A percentile compares a stretch with the other conserved stretches of the same genome.
Conservation (phyloP, 2,888 invertebrate genomes). For the Blastobasis lacticolella region DNA sequence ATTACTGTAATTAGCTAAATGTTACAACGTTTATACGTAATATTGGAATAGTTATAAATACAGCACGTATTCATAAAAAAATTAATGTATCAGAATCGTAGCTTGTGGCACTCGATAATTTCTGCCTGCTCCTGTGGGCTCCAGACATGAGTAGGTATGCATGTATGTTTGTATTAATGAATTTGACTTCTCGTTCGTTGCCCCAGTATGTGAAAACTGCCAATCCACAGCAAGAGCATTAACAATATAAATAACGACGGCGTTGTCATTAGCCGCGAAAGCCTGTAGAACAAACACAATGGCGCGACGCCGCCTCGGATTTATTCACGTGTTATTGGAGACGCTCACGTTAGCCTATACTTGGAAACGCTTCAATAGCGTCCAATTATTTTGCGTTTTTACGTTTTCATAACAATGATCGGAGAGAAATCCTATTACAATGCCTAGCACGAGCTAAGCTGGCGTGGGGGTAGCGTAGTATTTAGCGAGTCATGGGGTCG, state of each 20-base stretch:
- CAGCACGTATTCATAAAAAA: no score
- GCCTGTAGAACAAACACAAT: conserved; percentile 47
- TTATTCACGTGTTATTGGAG: conserved; percentile 35
- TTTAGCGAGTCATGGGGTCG: no score
- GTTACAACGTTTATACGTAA: no score
- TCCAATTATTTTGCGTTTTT: conserved; percentile 52
- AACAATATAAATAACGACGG: conserved; percentile 40
- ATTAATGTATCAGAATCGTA: no score
- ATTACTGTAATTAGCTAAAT: no score
- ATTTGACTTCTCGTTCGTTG: conserved; percentile 14
- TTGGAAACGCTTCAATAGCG: conserved; percentile 53
- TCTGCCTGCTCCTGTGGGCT: no score
- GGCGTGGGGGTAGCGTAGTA: no score
- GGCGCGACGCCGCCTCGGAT: conserved; percentile 34
- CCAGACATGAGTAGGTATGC: no score
- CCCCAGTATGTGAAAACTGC: conserved; percentile 41
- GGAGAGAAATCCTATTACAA: conserved; percentile 34
- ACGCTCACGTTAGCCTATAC: conserved; percentile 40
- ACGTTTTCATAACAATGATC: conserved; percentile 21
- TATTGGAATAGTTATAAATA: no score
- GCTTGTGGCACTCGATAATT: no score
- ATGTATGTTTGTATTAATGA: no score
- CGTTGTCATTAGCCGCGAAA: conserved; percentile 52
- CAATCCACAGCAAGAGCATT: conserved; percentile 19
- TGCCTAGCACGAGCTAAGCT: conserved; percentile 2